Percentiles rank a stretch among this genome's conserved stretches.
phyloP scores from a whole-genome alignment of 1,140 invertebrate species.

The Popillia japonica region DNA sequence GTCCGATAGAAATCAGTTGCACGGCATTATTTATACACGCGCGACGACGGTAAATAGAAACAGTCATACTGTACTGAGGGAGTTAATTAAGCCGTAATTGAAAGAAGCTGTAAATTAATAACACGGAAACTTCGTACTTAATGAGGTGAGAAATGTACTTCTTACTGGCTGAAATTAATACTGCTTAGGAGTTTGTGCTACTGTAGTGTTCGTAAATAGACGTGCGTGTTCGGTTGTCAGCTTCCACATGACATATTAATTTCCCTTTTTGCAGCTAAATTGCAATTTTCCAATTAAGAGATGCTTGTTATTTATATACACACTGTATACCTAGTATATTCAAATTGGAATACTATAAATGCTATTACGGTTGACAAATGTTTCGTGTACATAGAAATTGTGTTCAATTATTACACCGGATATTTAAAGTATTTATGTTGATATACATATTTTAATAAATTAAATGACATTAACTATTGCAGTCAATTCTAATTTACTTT shows the following conservation, averaged over 20 bases:
- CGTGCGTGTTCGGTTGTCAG: background rate
- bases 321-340: background rate
- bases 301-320: background rate
- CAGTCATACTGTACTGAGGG: background rate
- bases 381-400: too few species aligned
- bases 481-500: too few species aligned
- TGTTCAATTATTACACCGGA: too few species aligned
- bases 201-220: background rate
- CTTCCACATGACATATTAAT: background rate
- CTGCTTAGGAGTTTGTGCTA: background rate
- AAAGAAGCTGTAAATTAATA: background rate
- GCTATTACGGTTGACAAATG: background rate
- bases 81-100: slow-evolving; percentile 4
- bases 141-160: slow-evolving; percentile 10
- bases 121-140: slow-evolving; percentile 4
- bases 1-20: background rate
- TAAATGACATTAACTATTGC: background rate
- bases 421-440: background rate
- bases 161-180: slow-evolving; percentile 11
- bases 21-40: background rate
- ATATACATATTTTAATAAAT: background rate
- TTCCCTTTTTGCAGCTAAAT: background rate
- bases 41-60: background rate
- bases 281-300: background rate
- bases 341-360: background rate